Evolutionary conservation across 1,140 invertebrate species (phyloP).

Genomic region (Gryllus bimaculatus): DNA sequence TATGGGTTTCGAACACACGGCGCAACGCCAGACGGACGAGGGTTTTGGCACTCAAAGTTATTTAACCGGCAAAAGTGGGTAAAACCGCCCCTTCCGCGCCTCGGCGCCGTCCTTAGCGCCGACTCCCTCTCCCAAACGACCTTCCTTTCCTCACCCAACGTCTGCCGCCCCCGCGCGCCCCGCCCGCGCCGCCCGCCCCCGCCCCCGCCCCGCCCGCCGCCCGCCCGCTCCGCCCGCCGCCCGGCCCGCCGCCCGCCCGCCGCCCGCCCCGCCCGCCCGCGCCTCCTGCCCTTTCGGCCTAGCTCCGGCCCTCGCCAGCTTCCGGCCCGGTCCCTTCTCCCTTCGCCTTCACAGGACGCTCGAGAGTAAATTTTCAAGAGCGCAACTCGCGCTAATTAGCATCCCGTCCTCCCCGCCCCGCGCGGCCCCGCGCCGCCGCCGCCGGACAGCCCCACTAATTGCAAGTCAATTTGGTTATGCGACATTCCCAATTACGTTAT

Average conservation of each 20-base stretch:
- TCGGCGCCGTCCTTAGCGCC: too few relatives aligned
- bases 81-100: neutral
- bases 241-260: too few relatives aligned
- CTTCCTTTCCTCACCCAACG: neutral
- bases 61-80: neutral
- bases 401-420: neutral
- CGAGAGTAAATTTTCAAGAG: constrained; percentile 4
- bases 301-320: neutral
- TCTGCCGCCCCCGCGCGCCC: too few relatives aligned
- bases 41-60: neutral
- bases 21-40: neutral
- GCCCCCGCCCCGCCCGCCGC: too few relatives aligned
- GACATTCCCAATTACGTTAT: constrained; percentile 5
- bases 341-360: neutral
- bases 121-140: too few relatives aligned
- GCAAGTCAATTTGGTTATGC: constrained; percentile 1
- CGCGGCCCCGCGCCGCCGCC: too few relatives aligned
- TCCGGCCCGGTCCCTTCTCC: too few relatives aligned
- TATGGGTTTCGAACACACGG: constrained; percentile 3
- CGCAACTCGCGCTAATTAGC: neutral
- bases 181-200: too few relatives aligned
- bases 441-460: neutral
- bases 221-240: too few relatives aligned
- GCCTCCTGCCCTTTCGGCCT: too few relatives aligned
- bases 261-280: too few relatives aligned